Base-by-base conservation (phyloP, 2,797 vertebrate genomes). In the Spheniscus humboldti region DNA sequence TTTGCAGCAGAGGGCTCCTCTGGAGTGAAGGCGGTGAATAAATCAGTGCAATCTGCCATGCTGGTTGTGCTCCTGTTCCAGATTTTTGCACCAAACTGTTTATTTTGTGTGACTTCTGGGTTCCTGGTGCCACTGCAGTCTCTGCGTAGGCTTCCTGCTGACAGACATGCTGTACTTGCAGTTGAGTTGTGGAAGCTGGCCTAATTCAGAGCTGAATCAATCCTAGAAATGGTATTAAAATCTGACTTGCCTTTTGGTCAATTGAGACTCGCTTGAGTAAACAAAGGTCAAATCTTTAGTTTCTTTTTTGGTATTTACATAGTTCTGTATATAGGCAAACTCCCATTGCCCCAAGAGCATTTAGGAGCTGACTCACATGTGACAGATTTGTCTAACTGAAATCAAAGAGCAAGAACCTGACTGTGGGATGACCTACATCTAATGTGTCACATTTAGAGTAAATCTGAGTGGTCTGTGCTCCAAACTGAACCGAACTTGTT, bases 191-290 rank as follows among this genome's bases (percentile, higher is more conserved):
- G 73, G 85, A 92, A 81, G 47, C 1, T 75, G 55, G 88, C 73
- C 79, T 96, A 57, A 89, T 75, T 88, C 76, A 56, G 79, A 84
- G 76, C 73, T 95, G 94, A 94, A 90, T 97, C 90, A 96, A 24
- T 76, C 69, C 73, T 84, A 86, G 94, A 96, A 95, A 77, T 66
- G 25, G 39, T 91, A 17, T 78, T 93, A 94, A 95, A 91, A 86
- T 94, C 95, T 95, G 69, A 78, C 8, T 11, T 90, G 93, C 63
- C 66, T 84, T 90, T 78, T 75, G 85, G 90, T 94, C 86, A 92
- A 14, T 3, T 73, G 69, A 93, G 82, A 75, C 31, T 86, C 0
- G 0, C 82, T 84, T 90, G 76, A 62, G 59, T 92, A 95, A 96
- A 94, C 53, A 94, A 90, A 96, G 91, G 79, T 95, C 69, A 96